Conservation (phyloP, 2,888 invertebrate genomes). For the Netelia fuscicornis region DNA sequence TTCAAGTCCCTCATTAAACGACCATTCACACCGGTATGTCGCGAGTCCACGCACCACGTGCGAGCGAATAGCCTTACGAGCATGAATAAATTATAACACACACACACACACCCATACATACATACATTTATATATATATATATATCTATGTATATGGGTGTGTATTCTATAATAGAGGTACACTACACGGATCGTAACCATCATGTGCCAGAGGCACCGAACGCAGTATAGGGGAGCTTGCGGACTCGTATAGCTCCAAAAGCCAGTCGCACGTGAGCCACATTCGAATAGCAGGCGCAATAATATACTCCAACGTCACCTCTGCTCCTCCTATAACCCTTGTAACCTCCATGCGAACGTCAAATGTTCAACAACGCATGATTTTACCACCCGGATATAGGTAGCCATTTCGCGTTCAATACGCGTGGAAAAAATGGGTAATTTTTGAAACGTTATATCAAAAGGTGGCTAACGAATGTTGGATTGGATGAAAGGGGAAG, state of each 20-base stretch:
- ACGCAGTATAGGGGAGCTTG: slow-evolving; percentile 29
- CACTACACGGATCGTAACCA: slow-evolving; percentile 29
- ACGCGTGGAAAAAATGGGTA: neutral
- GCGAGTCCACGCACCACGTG: slow-evolving; percentile 50
- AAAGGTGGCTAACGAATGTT: too few relatives aligned
- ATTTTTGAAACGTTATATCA: neutral
- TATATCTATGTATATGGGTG: neutral
- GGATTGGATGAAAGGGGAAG: too few relatives aligned
- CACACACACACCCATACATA: neutral
- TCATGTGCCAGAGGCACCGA: slow-evolving; percentile 44
- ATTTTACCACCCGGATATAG: neutral
- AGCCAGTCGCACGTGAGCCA: slow-evolving; percentile 60
- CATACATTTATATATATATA: slow-evolving; percentile 32
- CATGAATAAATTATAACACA: slow-evolving; percentile 60
- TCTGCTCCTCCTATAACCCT: slow-evolving; percentile 13
- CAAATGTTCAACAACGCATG: slow-evolving; percentile 15
- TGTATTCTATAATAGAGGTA: neutral
- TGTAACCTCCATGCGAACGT: neutral
- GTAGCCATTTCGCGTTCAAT: neutral
- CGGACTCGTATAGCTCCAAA: slow-evolving; percentile 37
- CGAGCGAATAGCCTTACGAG: slow-evolving; percentile 51
- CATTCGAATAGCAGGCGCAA: slow-evolving; percentile 50
- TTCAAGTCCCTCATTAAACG: slow-evolving; percentile 65
- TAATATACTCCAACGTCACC: slow-evolving; percentile 41
- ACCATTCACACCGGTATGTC: slow-evolving; percentile 62